Evolutionary conservation across 2,113 vertebrate genomes (phyloP), one percentile per base, ranked within the genome.

Genomic region (Bothrops jararaca): DNA sequence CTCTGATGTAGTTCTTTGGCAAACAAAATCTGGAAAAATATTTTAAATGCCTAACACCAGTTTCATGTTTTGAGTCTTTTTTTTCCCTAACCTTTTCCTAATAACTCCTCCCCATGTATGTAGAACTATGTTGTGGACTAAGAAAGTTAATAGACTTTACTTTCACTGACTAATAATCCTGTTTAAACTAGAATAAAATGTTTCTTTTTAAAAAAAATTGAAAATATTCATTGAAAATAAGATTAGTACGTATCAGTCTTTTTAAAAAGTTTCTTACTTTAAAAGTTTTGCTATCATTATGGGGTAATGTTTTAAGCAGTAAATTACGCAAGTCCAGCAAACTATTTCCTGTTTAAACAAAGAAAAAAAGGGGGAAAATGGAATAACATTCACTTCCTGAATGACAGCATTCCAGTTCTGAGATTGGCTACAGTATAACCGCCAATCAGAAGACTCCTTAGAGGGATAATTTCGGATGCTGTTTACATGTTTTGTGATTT

Each of bases 381-480:
- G 92, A 95, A 89, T 93, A 39, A 0, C 91, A 20, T 10, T 92
- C 3, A 29, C 96, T 97, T 97, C 96, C 97, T 95, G 97, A 95
- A 89, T 69, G 93, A 97, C 95, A 90, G 45, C 95, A 95, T 96
- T 97, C 96, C 95, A 95, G 92, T 2, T 1, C 20, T 93, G 94
- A 91, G 94, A 89, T 0, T 2, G 88, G 93, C 96, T 94, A 58
- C 42, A 92, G 58, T 92, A 52, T 94, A 92, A 96, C 95, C 96
- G 94, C 96, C 23, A 34, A 64, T 96, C 93, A 95, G 96, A 92
- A 9, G 0, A 80, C 92, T 57, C 95, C 95, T n/a, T 74, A 23
- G 60, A 93, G 88, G 85, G 95, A 92, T 92, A 86, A 92, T 94
- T 91, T 91, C 12, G 52, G 92, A n/a, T 29, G 12, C 92, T 92